A percentile compares a stretch with the other conserved stretches of the same genome.
Evolutionary conservation across 2,113 vertebrate genomes (phyloP).

Genomic region (Tauraco erythrolophus): DNA sequence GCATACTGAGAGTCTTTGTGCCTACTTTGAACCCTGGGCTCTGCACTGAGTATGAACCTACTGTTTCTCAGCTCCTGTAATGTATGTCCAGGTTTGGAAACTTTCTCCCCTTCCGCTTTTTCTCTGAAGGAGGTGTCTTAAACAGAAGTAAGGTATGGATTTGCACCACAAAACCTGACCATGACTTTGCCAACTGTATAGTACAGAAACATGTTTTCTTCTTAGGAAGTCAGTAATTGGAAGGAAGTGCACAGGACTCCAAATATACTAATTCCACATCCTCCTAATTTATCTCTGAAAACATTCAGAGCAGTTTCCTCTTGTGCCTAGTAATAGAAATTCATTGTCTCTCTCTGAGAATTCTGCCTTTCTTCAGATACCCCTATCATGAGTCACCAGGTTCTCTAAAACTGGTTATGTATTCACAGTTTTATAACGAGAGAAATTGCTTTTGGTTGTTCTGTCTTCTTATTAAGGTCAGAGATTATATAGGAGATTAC

Average conservation of each 20-base stretch:
- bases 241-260: neutral
- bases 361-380: neutral
- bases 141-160: neutral
- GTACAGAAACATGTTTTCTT: neutral
- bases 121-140: neutral
- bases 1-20: neutral
- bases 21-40: neutral
- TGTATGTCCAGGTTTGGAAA: neutral
- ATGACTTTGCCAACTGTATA: neutral
- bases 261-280: neutral
- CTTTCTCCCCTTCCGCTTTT: neutral
- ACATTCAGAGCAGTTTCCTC: neutral
- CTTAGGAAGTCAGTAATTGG: neutral
- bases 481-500: constrained; percentile 16
- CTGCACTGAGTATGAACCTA: neutral
- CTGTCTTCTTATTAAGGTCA: constrained; percentile 22
- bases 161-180: neutral
- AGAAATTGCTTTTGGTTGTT: neutral
- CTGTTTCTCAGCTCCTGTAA: neutral
- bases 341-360: constrained; percentile 8
- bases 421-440: neutral
- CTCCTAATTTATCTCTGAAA: neutral
- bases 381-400: neutral
- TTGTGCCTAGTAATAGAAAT: neutral
- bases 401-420: neutral